phyloP scores from a whole-genome alignment of 2,888 invertebrate species.

The Apomyelois bistriatella region DNA sequence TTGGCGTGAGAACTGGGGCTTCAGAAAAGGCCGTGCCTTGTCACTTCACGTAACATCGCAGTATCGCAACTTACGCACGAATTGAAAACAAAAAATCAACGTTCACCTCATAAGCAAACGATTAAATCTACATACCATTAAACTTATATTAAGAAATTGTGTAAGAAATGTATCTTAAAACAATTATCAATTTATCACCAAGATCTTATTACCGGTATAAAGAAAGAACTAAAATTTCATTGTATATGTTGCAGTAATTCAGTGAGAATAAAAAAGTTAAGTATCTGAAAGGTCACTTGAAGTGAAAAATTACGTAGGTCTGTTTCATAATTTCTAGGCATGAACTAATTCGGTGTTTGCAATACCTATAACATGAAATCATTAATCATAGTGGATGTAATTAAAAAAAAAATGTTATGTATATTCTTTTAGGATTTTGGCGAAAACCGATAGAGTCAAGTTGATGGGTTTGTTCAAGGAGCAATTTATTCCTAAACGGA shows the following conservation, averaged over 20 bases:
- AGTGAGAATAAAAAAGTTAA: neutral
- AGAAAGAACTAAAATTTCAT: neutral
- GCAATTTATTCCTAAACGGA: too few species aligned
- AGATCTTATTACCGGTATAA: neutral
- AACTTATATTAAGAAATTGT: too few species aligned
- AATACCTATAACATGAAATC: too few species aligned
- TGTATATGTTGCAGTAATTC: neutral
- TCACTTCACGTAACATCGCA: neutral
- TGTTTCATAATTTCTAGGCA: neutral
- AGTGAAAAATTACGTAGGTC: neutral
- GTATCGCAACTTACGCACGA: neutral
- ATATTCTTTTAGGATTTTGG: too few species aligned
- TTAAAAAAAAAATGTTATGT: too few species aligned
- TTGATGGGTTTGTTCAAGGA: too few species aligned
- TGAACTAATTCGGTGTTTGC: too few species aligned
- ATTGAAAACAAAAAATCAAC: neutral
- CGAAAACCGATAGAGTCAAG: too few species aligned
- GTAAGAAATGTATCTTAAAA: neutral
- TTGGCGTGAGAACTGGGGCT: slow-evolving; percentile 4
- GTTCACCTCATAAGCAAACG: slow-evolving; percentile 4
- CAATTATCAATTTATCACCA: slow-evolving; percentile 8
- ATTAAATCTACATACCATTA: neutral
- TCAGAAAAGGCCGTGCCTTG: neutral
- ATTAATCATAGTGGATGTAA: too few species aligned
- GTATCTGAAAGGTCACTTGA: neutral